Evolutionary conservation across 2,888 invertebrate genomes (phyloP), one percentile per base, ranked within the genome.

Genomic region (Zaprionus lineosus): DNA sequence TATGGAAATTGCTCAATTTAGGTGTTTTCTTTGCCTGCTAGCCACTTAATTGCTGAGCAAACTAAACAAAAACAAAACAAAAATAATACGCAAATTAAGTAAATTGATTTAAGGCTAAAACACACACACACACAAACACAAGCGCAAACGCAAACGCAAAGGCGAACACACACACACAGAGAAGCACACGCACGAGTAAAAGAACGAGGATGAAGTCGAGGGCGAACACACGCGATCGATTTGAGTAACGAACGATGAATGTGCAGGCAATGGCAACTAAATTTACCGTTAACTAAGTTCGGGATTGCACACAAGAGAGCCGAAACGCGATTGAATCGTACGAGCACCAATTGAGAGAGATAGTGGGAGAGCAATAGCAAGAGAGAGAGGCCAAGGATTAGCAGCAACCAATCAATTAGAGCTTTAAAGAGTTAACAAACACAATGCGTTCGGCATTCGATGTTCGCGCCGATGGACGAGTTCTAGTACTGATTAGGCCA

Each of bases 401-500:
- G 6, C 14, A 11, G 19, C 9, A 34, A 33, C 24, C 11, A n/a
- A 5, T 9, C 15, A 12, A 34, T 47, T 19, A 28, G 28, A 28
- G 28, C 3, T 3, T 3, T 3, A 28, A 6, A 28, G 3, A 28
- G 8, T 28, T 28, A n/a, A 6, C 3, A n/a, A 28, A 6, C 8
- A 18, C 37, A 9, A 16, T 4, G 19, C 18, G 37, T 18, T 43
- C 41, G 14, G 19, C 41, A 41, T 64, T 41, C 36, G 36, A 37
- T 60, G 72, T 55, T 50, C 34, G 61, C 68, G 73, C 73, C 52
- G 29, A 48, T 50, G 62, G 50, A 63, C 41, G 53, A 62, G 16
- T 28, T 68, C 37, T 41, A 77, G 61, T 81, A 84, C 68, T 68
- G 60, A 75, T 44, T 44, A 77, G 63, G 62, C 50, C 47, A 37